Evolutionary conservation across 1,140 invertebrate genomes (phyloP).

Genomic region (Drosophila tani): DNA sequence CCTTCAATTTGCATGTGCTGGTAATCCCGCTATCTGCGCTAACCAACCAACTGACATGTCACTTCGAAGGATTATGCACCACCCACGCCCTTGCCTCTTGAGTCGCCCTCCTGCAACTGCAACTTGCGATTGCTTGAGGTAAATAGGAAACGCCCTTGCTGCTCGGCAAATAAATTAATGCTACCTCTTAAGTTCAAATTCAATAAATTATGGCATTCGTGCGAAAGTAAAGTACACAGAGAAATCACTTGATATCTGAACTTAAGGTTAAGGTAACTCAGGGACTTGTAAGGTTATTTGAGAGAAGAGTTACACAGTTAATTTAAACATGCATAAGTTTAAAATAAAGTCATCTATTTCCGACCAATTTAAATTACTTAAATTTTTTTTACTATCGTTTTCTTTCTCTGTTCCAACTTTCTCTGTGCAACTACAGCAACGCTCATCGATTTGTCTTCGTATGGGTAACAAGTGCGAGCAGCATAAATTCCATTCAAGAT

Average conservation of each 20-base stretch:
- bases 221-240: not conserved
- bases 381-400: not conserved
- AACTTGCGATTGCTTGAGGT: conserved; percentile 14
- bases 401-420: not conserved
- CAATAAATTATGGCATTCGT: conserved; percentile 29
- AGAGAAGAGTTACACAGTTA: no score
- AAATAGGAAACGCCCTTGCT: conserved; percentile 17
- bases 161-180: conserved; percentile 32
- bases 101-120: conserved; percentile 4
- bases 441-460: conserved; percentile 20
- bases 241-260: not conserved
- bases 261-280: not conserved
- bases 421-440: conserved; percentile 2
- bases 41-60: conserved; percentile 48
- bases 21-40: conserved; percentile 44
- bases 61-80: conserved; percentile 34
- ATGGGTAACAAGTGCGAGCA: conserved; percentile 14
- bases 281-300: not conserved
- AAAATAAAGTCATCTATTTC: no score
- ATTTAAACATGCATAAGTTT: no score
- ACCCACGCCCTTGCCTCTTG: not conserved
- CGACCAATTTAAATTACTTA: no score
- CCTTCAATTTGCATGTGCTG: conserved; percentile 54
- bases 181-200: conserved; percentile 15
- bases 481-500: conserved; percentile 37